Percentiles rank a stretch among this genome's conserved stretches.
Evolutionary conservation across 2,888 invertebrate genomes (phyloP).

Genomic region (Eustalomyia histrio): DNA sequence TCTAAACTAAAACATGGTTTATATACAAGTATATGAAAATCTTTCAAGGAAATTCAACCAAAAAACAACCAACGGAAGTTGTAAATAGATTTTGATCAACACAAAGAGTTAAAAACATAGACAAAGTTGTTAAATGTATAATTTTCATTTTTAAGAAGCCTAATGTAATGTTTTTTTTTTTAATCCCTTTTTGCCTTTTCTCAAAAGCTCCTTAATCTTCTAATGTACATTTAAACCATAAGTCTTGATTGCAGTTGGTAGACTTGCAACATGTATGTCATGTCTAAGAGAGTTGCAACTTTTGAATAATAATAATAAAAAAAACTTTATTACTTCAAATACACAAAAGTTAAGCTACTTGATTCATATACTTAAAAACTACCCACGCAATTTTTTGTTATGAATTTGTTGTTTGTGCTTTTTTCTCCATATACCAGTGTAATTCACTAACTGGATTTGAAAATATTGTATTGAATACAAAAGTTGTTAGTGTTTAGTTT

Average conservation of each 20-base stretch:
- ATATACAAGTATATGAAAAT: constrained; percentile 42
- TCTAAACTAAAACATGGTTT: constrained; percentile 15
- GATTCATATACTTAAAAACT: constrained; percentile 26
- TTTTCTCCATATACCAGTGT: constrained; percentile 56
- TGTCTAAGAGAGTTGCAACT: constrained; percentile 35
- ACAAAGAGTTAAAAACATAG: background rate
- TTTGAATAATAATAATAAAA: background rate
- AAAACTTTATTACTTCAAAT: constrained; percentile 19
- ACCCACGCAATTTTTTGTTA: constrained; percentile 52
- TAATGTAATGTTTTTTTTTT: constrained; percentile 7
- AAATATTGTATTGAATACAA: constrained; percentile 66
- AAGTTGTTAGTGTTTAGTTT: constrained; percentile 43
- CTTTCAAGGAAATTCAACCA: constrained; percentile 47
- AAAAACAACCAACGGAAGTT: constrained; percentile 60
- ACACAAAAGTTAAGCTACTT: constrained; percentile 51
- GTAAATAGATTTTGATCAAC: constrained; percentile 62
- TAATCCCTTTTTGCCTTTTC: constrained; percentile 39
- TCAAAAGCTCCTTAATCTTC: constrained; percentile 27
- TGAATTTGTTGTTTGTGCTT: constrained; percentile 36
- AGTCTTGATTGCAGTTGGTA: constrained; percentile 22
- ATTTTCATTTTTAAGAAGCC: background rate
- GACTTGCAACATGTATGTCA: constrained; percentile 26
- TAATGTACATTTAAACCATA: constrained; percentile 48
- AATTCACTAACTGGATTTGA: constrained; percentile 61
- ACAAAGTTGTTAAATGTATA: constrained; percentile 22